phyloP scores from a whole-genome alignment of 23 tunicate species.

The Phallusia fumigata region DNA sequence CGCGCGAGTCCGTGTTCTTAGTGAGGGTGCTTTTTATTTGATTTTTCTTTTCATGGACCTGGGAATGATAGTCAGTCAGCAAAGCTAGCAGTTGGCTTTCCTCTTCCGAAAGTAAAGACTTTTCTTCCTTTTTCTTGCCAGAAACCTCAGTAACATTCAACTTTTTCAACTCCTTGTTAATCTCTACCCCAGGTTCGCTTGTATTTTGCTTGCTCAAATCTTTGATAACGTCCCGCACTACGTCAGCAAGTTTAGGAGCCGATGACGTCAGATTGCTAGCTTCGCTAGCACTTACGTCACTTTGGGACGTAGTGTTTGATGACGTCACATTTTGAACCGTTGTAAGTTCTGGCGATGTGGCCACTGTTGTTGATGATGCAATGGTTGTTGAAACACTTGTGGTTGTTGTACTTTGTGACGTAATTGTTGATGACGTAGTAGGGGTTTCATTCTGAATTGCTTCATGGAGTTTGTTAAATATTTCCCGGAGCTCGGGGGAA shows the following conservation, averaged over 20 bases:
- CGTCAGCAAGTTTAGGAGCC: neutral
- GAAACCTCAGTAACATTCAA: neutral
- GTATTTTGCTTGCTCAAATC: neutral
- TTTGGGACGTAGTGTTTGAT: neutral
- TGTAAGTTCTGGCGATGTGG: neutral
- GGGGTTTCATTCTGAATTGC: neutral
- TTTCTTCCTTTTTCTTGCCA: neutral
- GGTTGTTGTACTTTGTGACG: neutral
- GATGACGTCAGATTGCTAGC: neutral
- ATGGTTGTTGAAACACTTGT: neutral
- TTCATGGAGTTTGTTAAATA: neutral
- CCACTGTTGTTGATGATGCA: neutral
- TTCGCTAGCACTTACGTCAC: neutral
- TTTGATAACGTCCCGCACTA: neutral
- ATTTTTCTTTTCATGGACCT: neutral
- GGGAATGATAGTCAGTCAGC: neutral
- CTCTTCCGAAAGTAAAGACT: neutral
- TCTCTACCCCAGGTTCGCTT: neutral
- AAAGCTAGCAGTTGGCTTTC: neutral
- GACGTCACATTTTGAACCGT: neutral
- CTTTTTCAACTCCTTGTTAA: neutral
- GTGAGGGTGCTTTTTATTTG: neutral
- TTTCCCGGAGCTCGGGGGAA: neutral
- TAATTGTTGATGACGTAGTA: neutral
- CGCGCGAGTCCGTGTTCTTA: neutral